Conservation (phyloP, 2,797 vertebrate genomes). For the Tenualosa ilisha region DNA sequence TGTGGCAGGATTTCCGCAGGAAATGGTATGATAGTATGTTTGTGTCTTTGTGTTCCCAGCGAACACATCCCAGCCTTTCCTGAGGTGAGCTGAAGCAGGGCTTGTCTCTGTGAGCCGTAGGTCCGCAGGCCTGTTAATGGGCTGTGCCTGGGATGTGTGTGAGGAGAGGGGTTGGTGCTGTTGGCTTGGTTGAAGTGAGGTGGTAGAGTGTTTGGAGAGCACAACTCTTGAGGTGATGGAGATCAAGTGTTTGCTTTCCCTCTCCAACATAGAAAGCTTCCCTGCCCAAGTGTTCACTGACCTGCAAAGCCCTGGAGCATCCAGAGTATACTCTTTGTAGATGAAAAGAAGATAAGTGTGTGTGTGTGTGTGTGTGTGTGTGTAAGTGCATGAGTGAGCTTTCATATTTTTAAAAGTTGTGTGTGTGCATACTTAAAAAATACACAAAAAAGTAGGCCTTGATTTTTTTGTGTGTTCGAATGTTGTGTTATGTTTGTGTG, state of each 20-base stretch:
- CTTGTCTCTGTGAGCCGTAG: background rate
- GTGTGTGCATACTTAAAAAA: no score
- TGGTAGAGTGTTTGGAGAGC: background rate
- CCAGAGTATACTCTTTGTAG: background rate
- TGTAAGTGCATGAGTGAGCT: background rate
- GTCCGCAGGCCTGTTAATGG: background rate
- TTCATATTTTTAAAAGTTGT: no score
- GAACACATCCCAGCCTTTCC: background rate
- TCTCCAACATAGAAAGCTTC: background rate
- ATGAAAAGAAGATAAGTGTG: background rate
- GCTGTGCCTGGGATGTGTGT: background rate
- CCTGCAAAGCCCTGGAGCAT: background rate
- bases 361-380: background rate
- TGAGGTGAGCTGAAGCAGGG: background rate
- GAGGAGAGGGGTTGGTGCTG: background rate
- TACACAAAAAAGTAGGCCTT: no score
- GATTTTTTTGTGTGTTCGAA: background rate
- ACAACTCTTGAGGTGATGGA: background rate
- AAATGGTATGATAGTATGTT: background rate
- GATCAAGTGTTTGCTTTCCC: conserved; percentile 10
- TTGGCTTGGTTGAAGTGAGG: background rate
- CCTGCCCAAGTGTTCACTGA: conserved; percentile 9
- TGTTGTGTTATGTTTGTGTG: no score
- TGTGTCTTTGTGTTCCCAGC: background rate
- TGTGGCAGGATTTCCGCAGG: background rate